A percentile compares a stretch with the other conserved stretches of the same genome.
phyloP scores from a whole-genome alignment of 2,113 vertebrate genomes.

The Hippolais icterina region DNA sequence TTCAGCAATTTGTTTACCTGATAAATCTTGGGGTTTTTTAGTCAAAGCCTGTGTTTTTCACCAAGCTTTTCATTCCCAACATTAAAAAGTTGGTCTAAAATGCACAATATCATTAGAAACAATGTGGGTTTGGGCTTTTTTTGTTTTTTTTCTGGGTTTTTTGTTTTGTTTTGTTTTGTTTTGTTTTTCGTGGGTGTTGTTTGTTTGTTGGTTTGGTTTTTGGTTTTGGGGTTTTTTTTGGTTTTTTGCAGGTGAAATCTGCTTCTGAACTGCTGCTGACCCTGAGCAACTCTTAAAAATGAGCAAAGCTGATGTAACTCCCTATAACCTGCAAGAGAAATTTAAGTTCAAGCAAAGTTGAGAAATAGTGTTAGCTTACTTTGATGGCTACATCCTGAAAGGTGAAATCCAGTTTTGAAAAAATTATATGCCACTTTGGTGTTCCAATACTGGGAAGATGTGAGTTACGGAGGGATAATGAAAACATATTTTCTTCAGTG shows the following conservation, averaged over 20 bases:
- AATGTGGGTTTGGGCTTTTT: neutral
- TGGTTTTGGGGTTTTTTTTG: too few species aligned
- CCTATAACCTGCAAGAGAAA: neutral
- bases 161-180: too few species aligned
- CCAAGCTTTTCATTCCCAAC: fast-evolving
- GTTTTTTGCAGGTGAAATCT: neutral
- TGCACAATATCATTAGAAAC: neutral
- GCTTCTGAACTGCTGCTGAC: neutral
- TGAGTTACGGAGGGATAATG: neutral
- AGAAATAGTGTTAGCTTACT: neutral
- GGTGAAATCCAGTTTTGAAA: neutral
- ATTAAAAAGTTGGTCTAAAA: neutral
- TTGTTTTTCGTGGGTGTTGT: too few species aligned
- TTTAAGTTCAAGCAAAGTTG: neutral
- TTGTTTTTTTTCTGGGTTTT: too few species aligned
- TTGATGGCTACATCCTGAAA: neutral
- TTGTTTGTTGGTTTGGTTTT: too few species aligned
- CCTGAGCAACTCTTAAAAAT: neutral
- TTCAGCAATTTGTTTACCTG: neutral
- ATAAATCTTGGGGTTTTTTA: neutral
- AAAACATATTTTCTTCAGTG: neutral
- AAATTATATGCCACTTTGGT: neutral
- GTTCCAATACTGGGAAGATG: neutral
- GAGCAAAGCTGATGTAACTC: neutral
- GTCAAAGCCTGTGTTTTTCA: neutral